Conservation (phyloP, 2,113 vertebrate species). For the Lasiurus borealis region DNA sequence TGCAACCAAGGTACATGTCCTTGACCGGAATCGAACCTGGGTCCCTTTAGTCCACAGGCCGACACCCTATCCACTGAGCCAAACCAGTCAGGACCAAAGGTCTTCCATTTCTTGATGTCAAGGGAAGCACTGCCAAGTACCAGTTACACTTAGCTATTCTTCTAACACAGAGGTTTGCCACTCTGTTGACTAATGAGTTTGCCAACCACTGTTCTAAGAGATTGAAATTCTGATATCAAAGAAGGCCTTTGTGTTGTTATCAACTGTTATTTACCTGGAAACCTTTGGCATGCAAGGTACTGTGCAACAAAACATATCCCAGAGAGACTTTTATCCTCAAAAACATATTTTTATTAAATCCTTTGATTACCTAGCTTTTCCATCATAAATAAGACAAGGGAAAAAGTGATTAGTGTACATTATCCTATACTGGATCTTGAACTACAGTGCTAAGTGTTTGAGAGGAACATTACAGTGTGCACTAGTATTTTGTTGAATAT, state of each 20-base stretch:
- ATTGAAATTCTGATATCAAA: background rate
- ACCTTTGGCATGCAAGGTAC: background rate
- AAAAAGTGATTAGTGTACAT: background rate
- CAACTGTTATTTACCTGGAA: background rate
- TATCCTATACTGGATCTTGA: background rate
- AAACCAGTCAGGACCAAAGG: too few relatives aligned
- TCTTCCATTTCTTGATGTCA: too few relatives aligned
- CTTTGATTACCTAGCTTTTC: background rate
- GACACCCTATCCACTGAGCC: too few relatives aligned
- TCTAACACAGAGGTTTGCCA: background rate
- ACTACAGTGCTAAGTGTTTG: background rate
- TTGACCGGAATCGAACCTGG: too few relatives aligned
- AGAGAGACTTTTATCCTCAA: background rate
- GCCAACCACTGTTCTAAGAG: background rate
- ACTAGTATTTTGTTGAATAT: background rate
- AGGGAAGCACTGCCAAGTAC: background rate
- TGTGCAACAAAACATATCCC: background rate
- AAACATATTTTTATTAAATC: slow-evolving; percentile 25
- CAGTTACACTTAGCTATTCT: background rate
- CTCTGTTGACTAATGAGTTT: too few relatives aligned
- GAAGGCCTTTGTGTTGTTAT: background rate
- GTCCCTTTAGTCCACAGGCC: too few relatives aligned
- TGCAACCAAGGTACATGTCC: too few relatives aligned
- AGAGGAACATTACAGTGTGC: background rate
- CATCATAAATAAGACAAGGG: background rate